Evolutionary conservation across 2,888 invertebrate species (phyloP).

Genomic region (Gortyna flavago): DNA sequence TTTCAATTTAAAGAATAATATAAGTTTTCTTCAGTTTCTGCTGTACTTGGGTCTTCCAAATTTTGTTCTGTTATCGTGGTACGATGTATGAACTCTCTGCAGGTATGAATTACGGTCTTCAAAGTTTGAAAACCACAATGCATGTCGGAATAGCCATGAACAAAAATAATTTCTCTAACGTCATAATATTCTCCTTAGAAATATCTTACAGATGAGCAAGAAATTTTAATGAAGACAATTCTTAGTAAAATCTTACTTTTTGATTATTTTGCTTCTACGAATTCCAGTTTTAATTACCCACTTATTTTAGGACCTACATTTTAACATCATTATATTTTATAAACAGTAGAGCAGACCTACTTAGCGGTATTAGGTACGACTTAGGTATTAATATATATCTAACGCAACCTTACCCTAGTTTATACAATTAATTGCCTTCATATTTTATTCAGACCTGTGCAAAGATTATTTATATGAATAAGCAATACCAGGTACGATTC

Average conservation of each 20-base stretch:
- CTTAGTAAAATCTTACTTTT: background rate
- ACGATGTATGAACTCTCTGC: background rate
- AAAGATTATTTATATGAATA: conserved; percentile 13
- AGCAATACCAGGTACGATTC: background rate
- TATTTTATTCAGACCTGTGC: background rate
- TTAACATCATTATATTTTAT: background rate
- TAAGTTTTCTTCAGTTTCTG: background rate
- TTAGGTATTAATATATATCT: background rate
- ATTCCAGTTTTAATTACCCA: background rate
- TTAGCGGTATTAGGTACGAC: background rate
- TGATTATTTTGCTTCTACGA: background rate
- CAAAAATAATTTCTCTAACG: background rate
- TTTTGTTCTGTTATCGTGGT: background rate
- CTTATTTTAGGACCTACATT: background rate
- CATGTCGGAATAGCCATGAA: background rate
- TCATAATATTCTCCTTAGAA: background rate
- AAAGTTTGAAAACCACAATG: background rate
- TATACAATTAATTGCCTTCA: background rate
- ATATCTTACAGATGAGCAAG: background rate
- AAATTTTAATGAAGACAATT: background rate
- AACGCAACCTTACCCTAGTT: background rate
- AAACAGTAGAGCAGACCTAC: background rate
- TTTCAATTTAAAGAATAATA: background rate
- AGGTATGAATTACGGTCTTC: background rate
- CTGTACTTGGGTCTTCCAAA: background rate